Evolutionary conservation across 2,797 vertebrate species (phyloP).

Genomic region (Argyrosomus regius): DNA sequence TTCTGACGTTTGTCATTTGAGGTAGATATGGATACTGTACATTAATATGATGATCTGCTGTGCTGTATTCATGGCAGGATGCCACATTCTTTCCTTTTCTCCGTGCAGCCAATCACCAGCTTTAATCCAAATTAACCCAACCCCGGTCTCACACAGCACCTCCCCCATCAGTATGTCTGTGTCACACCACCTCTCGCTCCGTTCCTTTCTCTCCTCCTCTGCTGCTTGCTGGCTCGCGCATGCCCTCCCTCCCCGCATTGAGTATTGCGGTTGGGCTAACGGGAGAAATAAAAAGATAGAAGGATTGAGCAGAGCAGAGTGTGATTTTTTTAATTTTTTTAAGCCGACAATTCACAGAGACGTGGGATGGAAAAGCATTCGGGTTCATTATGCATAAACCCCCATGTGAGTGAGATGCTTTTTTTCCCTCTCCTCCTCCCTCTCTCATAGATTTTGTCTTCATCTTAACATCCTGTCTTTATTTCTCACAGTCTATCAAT

Average conservation of each 20-base stretch:
- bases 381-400: conserved; percentile 64
- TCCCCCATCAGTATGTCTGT: conserved; percentile 57
- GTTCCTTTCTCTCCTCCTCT: conserved; percentile 47
- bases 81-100: conserved; percentile 2
- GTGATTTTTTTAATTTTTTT: not conserved
- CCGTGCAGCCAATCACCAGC: conserved; percentile 55
- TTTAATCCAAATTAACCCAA: conserved; percentile 14
- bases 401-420: conserved; percentile 80
- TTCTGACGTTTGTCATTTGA: not conserved
- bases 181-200: conserved; percentile 26
- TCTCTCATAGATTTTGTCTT: not conserved
- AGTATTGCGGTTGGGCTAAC: conserved; percentile 13
- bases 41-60: not conserved
- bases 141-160: conserved; percentile 24
- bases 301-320: not conserved
- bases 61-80: conserved; percentile 5
- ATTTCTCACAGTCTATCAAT: not conserved
- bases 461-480: not conserved
- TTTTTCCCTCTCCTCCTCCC: conserved; percentile 1
- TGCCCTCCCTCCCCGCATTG: conserved; percentile 15
- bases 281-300: conserved; percentile 7
- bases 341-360: conserved; percentile 25
- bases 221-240: conserved; percentile 31
- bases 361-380: conserved; percentile 71
- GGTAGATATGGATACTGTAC: not conserved